Conservation (phyloP, 1,140 invertebrate genomes). For the Sesamia nonagrioides region DNA sequence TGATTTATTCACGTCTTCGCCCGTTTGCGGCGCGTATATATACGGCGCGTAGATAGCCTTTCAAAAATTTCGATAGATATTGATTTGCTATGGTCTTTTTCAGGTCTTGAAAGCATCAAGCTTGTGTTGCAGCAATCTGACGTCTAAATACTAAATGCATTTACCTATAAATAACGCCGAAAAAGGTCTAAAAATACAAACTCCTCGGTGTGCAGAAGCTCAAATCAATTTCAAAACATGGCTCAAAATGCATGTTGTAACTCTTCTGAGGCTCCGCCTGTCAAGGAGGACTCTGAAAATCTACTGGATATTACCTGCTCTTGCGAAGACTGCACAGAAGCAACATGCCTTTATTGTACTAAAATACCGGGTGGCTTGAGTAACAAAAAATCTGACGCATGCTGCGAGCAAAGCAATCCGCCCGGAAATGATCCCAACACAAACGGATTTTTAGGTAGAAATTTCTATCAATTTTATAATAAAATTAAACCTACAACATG, state of each 20-base stretch:
- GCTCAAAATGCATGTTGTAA: too few species aligned
- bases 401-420: too few species aligned
- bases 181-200: neutral
- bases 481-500: too few species aligned
- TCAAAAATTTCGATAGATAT: too few species aligned
- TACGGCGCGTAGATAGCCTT: too few species aligned
- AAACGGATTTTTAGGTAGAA: too few species aligned
- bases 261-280: too few species aligned
- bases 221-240: neutral
- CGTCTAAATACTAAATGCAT: neutral
- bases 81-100: conserved; percentile 38
- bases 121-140: conserved; percentile 42
- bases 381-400: too few species aligned
- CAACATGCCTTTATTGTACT: conserved; percentile 47
- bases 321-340: conserved; percentile 54
- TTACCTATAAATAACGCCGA: neutral
- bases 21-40: too few species aligned
- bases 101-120: conserved; percentile 49
- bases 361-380: neutral
- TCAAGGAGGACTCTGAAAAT: conserved; percentile 57
- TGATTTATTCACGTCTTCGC: too few species aligned
- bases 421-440: too few species aligned
- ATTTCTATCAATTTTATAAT: too few species aligned
- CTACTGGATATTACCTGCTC: conserved; percentile 49
- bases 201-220: neutral